These are phyloP conservation scores for Cecidostiba fungosa DNA, from an alignment of 2,888 invertebrate species.

Conservation along the genomic window DNA sequence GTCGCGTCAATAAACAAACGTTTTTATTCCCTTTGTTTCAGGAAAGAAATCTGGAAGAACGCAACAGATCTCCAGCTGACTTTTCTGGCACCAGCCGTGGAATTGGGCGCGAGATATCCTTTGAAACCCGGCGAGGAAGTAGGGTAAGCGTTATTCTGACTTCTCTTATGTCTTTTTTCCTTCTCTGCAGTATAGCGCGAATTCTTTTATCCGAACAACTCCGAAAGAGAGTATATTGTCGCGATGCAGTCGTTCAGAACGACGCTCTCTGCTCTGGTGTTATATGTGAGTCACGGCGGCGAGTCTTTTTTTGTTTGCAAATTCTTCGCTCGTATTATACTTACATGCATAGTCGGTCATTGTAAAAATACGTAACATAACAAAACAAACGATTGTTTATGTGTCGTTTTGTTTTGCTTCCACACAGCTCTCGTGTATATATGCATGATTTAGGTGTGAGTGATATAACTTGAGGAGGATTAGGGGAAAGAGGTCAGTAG, in stretches of 20 bases:
- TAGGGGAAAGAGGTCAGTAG: not conserved
- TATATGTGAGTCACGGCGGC: not conserved
- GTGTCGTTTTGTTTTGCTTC: not conserved
- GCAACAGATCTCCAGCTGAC: conserved; percentile 89
- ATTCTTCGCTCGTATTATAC: not conserved
- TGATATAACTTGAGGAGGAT: not conserved
- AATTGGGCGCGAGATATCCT: conserved; percentile 91
- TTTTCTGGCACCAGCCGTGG: conserved; percentile 91
- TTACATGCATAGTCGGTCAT: not conserved
- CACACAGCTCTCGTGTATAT: not conserved
- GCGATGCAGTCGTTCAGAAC: not conserved
- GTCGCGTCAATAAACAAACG: not conserved
- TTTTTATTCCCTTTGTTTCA: conserved; percentile 60
- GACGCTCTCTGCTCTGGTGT: not conserved
- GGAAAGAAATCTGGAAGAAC: conserved; percentile 89
- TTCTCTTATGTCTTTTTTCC: not conserved
- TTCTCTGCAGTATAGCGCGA: not conserved
- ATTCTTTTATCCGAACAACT: not conserved
- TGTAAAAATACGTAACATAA: not conserved
- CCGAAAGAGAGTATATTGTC: not conserved
- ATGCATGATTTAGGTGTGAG: not conserved
- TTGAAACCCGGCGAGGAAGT: conserved; percentile 92
- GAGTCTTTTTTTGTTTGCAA: conserved; percentile 6
- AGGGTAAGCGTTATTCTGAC: conserved; percentile 84
- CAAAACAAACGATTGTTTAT: not conserved